Evolutionary conservation across 2,888 invertebrate genomes (phyloP).

Genomic region (Eumacrocentrus americanus): DNA sequence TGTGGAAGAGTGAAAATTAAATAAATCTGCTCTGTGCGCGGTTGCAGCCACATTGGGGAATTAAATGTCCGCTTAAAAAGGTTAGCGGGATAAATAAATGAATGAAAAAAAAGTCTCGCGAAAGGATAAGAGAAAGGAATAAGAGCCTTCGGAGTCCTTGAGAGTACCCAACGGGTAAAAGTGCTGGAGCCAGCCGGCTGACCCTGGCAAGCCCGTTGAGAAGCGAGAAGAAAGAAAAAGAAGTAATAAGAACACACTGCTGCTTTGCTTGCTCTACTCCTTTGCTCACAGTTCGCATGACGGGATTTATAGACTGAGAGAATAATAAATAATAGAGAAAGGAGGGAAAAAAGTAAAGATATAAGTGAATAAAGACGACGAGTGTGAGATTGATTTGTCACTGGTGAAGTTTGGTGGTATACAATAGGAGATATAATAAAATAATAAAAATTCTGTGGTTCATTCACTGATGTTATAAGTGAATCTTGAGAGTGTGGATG

Average conservation of each 20-base stretch:
- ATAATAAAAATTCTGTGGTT: too few species aligned
- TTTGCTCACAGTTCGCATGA: too few species aligned
- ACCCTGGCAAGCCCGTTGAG: constrained; percentile 52
- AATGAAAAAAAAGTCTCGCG: constrained; percentile 50
- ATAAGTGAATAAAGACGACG: background rate
- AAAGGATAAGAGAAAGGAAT: constrained; percentile 62
- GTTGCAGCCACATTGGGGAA: constrained; percentile 36
- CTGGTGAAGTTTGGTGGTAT: too few species aligned
- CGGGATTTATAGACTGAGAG: constrained; percentile 5
- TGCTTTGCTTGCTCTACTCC: too few species aligned
- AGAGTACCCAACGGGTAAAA: constrained; percentile 58
- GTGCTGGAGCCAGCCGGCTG: constrained; percentile 60
- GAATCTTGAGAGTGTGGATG: too few species aligned
- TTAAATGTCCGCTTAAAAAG: constrained; percentile 57
- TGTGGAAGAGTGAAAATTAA: too few species aligned
- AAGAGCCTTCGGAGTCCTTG: constrained; percentile 60
- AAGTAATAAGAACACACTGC: constrained; percentile 7
- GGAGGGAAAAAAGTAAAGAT: background rate
- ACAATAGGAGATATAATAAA: too few species aligned
- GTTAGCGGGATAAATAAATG: constrained; percentile 50
- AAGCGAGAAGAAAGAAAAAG: constrained; percentile 26
- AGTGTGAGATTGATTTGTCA: too few species aligned
- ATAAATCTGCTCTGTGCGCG: constrained; percentile 2
- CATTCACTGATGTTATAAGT: background rate
- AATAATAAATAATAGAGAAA: constrained; percentile 6